Evolutionary conservation across 2,888 invertebrate genomes (phyloP).

Genomic region (Ennomos erosarius): DNA sequence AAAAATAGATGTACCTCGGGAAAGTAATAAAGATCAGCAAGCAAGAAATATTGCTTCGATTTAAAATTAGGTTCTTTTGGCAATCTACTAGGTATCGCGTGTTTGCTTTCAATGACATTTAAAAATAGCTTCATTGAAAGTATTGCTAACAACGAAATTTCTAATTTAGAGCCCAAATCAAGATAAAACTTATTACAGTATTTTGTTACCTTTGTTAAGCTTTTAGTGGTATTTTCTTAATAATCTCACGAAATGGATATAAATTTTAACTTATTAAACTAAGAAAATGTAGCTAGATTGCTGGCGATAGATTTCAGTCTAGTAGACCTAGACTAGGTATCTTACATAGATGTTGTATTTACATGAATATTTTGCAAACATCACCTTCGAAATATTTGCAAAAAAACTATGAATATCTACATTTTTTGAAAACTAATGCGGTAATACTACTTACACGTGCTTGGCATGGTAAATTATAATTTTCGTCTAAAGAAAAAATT

Average conservation of each 20-base stretch:
- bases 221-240: slow-evolving; percentile 12
- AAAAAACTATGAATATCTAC: no score
- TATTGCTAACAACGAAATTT: slow-evolving; percentile 29
- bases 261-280: not conserved
- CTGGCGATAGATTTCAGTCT: no score
- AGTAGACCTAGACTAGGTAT: no score
- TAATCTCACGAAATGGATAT: slow-evolving; percentile 12
- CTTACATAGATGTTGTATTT: no score
- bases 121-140: slow-evolving; percentile 32
- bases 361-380: no score
- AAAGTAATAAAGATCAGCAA: slow-evolving; percentile 72
- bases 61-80: slow-evolving; percentile 53
- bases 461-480: no score
- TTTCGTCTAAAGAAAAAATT: no score
- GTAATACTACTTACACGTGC: no score
- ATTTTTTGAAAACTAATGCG: no score
- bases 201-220: slow-evolving; percentile 10
- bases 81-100: slow-evolving; percentile 38
- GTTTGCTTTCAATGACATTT: slow-evolving; percentile 41
- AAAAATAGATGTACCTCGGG: slow-evolving; percentile 56
- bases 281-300: no score
- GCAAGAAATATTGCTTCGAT: slow-evolving; percentile 60
- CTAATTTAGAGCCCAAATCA: slow-evolving; percentile 18
- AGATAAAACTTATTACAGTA: slow-evolving; percentile 20
- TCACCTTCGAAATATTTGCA: no score